Percentiles rank a stretch among this genome's conserved stretches.
These are phyloP conservation scores for Pollenia griseotomentosa DNA, from an alignment of 2,888 invertebrate species.

Conservation along the genomic window DNA sequence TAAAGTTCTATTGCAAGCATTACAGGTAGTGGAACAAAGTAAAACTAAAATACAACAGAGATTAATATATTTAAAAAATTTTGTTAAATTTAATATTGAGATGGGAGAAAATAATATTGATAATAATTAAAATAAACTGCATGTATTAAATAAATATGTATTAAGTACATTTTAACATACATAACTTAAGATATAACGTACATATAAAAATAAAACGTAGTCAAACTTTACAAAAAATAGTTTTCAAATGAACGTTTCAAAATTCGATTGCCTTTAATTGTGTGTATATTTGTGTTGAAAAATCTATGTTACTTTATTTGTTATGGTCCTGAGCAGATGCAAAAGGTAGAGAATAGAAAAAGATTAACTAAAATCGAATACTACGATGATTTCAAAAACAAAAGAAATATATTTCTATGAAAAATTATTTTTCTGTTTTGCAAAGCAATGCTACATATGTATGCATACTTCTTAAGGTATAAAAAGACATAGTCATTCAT, in stretches of 20 bases:
- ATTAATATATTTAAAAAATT: constrained; percentile 33
- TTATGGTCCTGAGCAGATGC: constrained; percentile 46
- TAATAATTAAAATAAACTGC: neutral
- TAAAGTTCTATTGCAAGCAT: constrained; percentile 16
- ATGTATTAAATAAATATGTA: neutral
- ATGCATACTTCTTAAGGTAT: neutral
- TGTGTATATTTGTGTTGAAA: neutral
- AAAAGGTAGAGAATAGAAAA: neutral
- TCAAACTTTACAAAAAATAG: neutral
- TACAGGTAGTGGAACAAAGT: constrained; percentile 15
- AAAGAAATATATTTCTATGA: constrained; percentile 14
- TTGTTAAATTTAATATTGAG: neutral
- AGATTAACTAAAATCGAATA: constrained; percentile 18
- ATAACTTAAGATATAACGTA: neutral
- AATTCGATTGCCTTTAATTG: neutral
- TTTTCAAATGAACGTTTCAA: neutral
- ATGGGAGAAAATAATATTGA: neutral
- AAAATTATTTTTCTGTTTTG: constrained; percentile 2
- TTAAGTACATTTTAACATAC: neutral
- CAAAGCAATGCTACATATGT: neutral
- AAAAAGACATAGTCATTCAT: constrained; percentile 31
- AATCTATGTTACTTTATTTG: neutral
- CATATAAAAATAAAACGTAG: no score
- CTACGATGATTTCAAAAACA: neutral
- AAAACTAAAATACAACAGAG: constrained; percentile 9